A percentile compares a stretch with the other conserved stretches of the same genome.
Conservation (phyloP, 2,888 invertebrate genomes). For the Tenthredo notha region DNA sequence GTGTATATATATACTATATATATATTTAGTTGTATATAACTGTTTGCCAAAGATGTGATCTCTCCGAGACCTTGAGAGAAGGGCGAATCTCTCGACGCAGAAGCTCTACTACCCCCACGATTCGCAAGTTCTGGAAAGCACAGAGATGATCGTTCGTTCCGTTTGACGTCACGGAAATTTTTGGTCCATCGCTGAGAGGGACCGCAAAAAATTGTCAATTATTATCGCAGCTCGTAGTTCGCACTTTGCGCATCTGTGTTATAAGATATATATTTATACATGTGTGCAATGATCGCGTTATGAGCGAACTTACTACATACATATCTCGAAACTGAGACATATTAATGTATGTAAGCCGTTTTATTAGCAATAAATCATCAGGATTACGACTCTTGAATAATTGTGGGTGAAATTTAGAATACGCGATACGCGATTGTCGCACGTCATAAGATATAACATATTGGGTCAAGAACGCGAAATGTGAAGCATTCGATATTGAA, state of each 20-base stretch:
- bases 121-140: neutral
- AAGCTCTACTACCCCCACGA: slow-evolving; percentile 9
- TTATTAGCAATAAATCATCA: neutral
- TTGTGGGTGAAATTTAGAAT: neutral
- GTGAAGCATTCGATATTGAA: neutral
- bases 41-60: slow-evolving; percentile 48
- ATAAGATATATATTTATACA: too few relatives aligned
- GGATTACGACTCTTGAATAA: neutral
- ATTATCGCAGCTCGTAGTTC: too few relatives aligned
- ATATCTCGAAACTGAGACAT: neutral
- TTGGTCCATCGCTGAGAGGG: neutral
- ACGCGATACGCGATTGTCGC: neutral
- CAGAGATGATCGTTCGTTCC: neutral
- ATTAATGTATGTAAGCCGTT: neutral
- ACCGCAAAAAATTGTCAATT: too few relatives aligned
- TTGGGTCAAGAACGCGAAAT: slow-evolving; percentile 5
- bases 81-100: slow-evolving; percentile 45
- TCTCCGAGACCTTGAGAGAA: slow-evolving; percentile 35
- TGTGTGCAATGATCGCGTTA: too few relatives aligned
- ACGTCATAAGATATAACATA: neutral
- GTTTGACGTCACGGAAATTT: slow-evolving; percentile 49
- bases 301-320: too few relatives aligned
- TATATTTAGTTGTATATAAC: neutral
- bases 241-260: too few relatives aligned
- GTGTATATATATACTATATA: neutral